Percentiles rank a stretch among this genome's conserved stretches.
Evolutionary conservation across 2,113 vertebrate genomes (phyloP).

Genomic region (Malurus cyaneus): DNA sequence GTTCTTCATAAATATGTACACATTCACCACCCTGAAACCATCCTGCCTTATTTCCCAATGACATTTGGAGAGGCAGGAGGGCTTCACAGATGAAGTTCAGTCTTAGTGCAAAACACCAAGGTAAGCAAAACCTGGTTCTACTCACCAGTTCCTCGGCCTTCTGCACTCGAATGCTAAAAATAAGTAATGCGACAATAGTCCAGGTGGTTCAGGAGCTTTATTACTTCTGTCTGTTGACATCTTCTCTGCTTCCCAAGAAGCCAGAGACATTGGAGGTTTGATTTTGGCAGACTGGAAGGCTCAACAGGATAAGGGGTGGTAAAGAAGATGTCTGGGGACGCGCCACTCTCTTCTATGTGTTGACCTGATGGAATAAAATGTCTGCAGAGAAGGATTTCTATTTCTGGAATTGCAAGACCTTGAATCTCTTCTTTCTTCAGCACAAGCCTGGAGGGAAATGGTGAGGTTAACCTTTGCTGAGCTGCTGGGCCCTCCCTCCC

Average conservation of each 20-base stretch:
- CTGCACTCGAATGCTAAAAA: not conserved
- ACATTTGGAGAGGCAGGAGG: not conserved
- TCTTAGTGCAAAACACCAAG: not conserved
- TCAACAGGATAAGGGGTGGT: not conserved
- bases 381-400: not conserved
- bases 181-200: not conserved
- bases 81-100: not conserved
- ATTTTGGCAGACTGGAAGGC: not conserved
- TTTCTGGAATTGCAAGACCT: not conserved
- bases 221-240: not conserved
- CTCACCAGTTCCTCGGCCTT: not conserved
- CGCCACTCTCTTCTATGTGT: not conserved
- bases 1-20: rapidly evolving
- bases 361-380: not conserved
- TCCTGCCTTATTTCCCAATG: not conserved
- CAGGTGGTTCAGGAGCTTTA: not conserved
- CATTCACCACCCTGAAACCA: not conserved
- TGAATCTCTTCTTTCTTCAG: not conserved
- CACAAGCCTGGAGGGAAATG: not conserved
- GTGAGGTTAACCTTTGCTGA: not conserved
- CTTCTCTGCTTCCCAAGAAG: not conserved
- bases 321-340: not conserved
- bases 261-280: not conserved
- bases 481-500: not conserved
- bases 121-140: not conserved